phyloP scores from a whole-genome alignment of 2,888 invertebrate species.

The Ecliptopera silaceata region DNA sequence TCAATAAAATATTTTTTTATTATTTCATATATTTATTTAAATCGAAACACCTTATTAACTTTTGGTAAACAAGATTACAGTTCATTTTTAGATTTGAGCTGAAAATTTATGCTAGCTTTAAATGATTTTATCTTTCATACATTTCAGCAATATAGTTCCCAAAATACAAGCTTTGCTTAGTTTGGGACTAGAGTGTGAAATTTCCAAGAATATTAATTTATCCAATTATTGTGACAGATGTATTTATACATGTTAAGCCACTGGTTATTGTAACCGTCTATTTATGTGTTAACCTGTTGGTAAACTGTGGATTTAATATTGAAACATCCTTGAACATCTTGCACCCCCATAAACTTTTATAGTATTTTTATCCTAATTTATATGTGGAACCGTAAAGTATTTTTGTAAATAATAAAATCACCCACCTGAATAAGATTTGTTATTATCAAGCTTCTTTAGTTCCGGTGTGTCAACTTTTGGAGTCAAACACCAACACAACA shows the following conservation, averaged over 20 bases:
- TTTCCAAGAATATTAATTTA: too few species aligned
- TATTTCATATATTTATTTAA: neutral
- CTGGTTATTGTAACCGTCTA: neutral
- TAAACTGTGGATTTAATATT: neutral
- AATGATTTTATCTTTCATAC: too few species aligned
- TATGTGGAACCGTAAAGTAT: neutral
- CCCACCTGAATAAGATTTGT: conserved; percentile 75
- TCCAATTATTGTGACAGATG: neutral
- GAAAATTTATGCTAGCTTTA: too few species aligned
- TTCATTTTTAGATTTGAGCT: too few species aligned
- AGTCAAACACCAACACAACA: conserved; percentile 83
- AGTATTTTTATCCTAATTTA: conserved; percentile 1
- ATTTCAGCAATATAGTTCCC: too few species aligned
- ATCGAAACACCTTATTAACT: neutral
- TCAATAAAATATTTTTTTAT: neutral
- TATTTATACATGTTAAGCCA: neutral
- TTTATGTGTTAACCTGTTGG: neutral
- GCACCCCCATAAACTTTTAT: conserved; percentile 13
- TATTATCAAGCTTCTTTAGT: conserved; percentile 69
- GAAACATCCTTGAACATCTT: conserved; percentile 11
- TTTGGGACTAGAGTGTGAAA: too few species aligned
- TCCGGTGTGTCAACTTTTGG: conserved; percentile 61
- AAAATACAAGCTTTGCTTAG: too few species aligned
- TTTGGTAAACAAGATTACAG: neutral
- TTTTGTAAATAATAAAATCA: conserved; percentile 2